A percentile compares a stretch with the other conserved stretches of the same genome.
Evolutionary conservation across 2,113 vertebrate species (phyloP).

Genomic region (Apistogramma diplotaenia): DNA sequence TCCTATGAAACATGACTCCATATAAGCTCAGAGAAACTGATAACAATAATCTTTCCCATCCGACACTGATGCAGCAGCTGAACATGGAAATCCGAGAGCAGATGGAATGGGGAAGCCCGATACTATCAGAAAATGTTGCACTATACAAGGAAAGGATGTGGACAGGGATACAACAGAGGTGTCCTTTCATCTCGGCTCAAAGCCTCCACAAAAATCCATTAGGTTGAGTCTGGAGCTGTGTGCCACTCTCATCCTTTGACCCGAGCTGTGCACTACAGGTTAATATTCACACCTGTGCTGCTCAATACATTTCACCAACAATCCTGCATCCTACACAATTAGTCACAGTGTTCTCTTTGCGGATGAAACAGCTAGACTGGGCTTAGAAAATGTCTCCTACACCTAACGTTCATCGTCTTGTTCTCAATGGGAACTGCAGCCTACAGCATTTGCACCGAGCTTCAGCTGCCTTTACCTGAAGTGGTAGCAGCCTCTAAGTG

Average conservation of each 20-base stretch:
- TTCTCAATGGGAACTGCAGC: not conserved
- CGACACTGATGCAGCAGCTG: not conserved
- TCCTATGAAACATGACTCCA: not conserved
- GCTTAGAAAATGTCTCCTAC: not conserved
- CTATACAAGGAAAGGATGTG: not conserved
- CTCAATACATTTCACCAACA: not conserved
- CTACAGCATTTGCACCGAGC: not conserved
- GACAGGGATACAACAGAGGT: not conserved
- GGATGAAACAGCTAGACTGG: not conserved
- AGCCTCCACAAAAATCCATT: conserved; percentile 13
- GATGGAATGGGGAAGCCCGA: not conserved
- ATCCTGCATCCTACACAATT: not conserved
- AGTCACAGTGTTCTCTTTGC: not conserved
- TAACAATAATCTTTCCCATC: not conserved
- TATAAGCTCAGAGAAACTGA: not conserved
- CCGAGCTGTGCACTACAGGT: not conserved
- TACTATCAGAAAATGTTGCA: not conserved
- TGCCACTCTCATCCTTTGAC: not conserved
- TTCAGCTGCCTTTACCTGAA: not conserved
- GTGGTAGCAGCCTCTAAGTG: not conserved
- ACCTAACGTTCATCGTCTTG: not conserved
- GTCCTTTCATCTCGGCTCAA: conserved; percentile 34
- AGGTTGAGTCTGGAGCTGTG: not conserved
- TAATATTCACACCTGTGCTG: not conserved
- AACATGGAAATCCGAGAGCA: not conserved